Conservation (phyloP, 2,113 vertebrate genomes). For the Daubentonia madagascariensis region DNA sequence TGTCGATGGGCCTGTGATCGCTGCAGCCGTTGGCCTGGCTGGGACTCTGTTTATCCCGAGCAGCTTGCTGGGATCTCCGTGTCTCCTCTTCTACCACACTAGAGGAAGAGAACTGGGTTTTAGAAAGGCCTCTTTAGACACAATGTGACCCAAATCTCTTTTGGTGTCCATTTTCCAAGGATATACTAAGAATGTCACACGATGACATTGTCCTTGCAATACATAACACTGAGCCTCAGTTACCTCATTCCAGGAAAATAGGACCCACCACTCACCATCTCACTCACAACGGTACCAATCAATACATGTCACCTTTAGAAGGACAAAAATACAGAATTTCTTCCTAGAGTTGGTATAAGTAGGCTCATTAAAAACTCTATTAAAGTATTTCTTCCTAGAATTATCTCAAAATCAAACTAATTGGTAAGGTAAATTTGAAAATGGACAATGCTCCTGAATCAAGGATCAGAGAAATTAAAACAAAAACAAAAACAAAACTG, state of each 20-base stretch:
- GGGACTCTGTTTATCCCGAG: conserved; percentile 86
- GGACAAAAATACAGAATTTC: not conserved
- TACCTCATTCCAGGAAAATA: not conserved
- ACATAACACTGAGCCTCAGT: not conserved
- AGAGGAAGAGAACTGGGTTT: conserved; percentile 24
- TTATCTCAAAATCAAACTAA: not conserved
- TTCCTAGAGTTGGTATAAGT: not conserved
- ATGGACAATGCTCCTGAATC: not conserved
- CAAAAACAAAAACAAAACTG: too few relatives aligned
- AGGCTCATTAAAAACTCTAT: not conserved
- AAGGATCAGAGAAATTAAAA: too few relatives aligned
- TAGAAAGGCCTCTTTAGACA: not conserved
- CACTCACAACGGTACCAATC: not conserved
- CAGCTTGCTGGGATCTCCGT: conserved; percentile 85
- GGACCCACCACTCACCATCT: not conserved
- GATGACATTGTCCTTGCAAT: not conserved
- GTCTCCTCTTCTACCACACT: conserved; percentile 96
- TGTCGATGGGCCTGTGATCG: conserved; percentile 90
- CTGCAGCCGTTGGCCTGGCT: conserved; percentile 87
- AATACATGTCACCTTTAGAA: not conserved
- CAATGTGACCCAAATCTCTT: not conserved
- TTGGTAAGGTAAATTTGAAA: not conserved
- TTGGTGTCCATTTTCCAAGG: not conserved
- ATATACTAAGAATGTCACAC: not conserved
- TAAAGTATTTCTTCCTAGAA: not conserved